Base-by-base conservation (phyloP, 2,888 invertebrate species). In the Platycheirus albimanus region DNA sequence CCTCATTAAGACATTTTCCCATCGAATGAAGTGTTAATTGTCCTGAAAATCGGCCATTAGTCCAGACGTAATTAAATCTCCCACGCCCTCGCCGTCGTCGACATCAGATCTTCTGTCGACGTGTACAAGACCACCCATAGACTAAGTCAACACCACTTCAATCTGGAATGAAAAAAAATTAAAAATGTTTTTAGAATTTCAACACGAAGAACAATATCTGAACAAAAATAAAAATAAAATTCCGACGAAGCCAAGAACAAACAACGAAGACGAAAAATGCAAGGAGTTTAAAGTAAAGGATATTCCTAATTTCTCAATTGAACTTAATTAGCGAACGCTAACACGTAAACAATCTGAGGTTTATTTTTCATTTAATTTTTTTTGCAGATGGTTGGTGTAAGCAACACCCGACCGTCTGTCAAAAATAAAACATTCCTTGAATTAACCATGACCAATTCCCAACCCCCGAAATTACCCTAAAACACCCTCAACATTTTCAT, bases 1-100 rank as follows among this genome's bases (percentile, higher is more conserved):
- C 67, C 78, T 45, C 45, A 67, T 51, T 58, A 28, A 66, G 38
- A 20, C 61, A 67, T 56, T 47, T 72, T 61, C 30, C 51, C 64
- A 66, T 61, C 66, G 70, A 81, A 71, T 61, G 38, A 69, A 66
- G 71, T 81, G 77, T 58, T 81, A 81, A 81, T 81, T 81, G 71
- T 70, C 54, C 71, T 54, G 61, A 71, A 77, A 77, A 81, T 81
- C 71, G 81, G 17, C 81, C 63, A 81, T 81, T 81, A 81, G 71
- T 28, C n/a, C 11, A n/a, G 52, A 61, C 45, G 81, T 63, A 77
- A 81, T 72, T 77, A 67, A 61, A 67, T 69, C 28, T 56, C 36
- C 63, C 61, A 61, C 61, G 61, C 56, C 61, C 28, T 47, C 63
- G 20, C 20, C 67, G 43, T 5, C 13, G 11, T 33, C 56, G 28